Percentiles rank a stretch among this genome's conserved stretches.
These are phyloP conservation scores for Heliornis fulica DNA, from an alignment of 2,113 vertebrate genomes.

Conservation along the genomic window DNA sequence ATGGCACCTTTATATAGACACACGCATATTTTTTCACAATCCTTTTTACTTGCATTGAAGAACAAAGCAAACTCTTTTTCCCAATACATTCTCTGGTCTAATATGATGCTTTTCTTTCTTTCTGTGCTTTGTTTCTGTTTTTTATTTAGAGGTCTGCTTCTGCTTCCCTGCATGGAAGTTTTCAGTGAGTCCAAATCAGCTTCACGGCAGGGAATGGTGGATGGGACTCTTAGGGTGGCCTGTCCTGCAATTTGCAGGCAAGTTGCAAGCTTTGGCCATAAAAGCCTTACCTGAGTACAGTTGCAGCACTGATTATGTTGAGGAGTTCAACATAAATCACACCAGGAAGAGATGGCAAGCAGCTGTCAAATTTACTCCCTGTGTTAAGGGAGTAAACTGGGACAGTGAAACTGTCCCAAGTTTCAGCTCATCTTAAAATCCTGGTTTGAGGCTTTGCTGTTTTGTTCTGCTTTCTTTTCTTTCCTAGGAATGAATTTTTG, in stretches of 20 bases:
- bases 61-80: background rate
- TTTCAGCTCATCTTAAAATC: background rate
- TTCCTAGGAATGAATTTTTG: background rate
- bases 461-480: constrained; percentile 42
- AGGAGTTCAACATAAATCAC: constrained; percentile 16
- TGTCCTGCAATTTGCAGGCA: background rate
- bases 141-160: background rate
- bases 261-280: background rate
- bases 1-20: background rate
- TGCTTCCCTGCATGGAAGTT: background rate
- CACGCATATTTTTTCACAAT: background rate
- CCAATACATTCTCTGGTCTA: background rate
- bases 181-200: background rate
- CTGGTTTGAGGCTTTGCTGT: background rate
- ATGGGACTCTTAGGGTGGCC: background rate
- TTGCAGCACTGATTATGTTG: background rate
- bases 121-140: background rate
- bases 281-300: background rate
- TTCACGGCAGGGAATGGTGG: background rate
- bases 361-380: constrained; percentile 10
- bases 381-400: too few species aligned
- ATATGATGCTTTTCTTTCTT: background rate
- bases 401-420: too few species aligned
- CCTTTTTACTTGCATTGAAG: background rate
- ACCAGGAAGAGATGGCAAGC: background rate